Evolutionary conservation across 1,140 invertebrate genomes (phyloP).

Genomic region (Stegodyphus dumicola): DNA sequence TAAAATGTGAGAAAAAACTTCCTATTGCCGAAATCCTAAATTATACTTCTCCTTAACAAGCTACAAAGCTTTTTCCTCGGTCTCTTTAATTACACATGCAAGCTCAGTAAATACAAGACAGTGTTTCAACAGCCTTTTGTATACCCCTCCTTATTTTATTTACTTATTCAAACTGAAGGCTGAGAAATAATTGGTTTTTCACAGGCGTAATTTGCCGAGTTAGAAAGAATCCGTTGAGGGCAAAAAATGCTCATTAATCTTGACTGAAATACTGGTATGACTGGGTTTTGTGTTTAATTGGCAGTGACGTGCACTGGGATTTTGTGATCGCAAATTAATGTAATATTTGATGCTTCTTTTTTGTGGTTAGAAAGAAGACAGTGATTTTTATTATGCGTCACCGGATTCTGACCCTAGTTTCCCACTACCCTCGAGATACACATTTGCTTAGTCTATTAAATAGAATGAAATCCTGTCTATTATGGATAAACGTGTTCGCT

Average conservation of each 20-base stretch:
- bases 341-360: background rate
- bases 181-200: conserved; percentile 53
- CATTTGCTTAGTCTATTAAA: no score
- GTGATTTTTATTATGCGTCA: background rate
- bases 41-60: background rate
- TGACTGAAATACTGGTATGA: conserved; percentile 14
- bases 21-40: background rate
- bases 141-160: conserved; percentile 33
- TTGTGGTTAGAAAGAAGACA: background rate
- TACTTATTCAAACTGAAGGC: conserved; percentile 32
- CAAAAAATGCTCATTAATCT: conserved; percentile 43
- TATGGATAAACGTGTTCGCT: no score
- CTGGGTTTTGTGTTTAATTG: conserved; percentile 43
- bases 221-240: conserved; percentile 8
- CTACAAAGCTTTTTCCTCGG: background rate
- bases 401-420: no score
- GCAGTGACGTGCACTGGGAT: conserved; percentile 8
- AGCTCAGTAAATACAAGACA: conserved; percentile 32
- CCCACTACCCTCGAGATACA: no score
- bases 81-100: conserved; percentile 34
- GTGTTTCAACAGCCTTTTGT: conserved; percentile 2
- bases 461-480: no score
- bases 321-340: background rate
- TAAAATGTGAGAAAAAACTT: background rate
- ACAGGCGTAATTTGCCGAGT: conserved; percentile 32